Conservation (phyloP, 2,888 invertebrate species). For the Petrophora chlorosata region DNA sequence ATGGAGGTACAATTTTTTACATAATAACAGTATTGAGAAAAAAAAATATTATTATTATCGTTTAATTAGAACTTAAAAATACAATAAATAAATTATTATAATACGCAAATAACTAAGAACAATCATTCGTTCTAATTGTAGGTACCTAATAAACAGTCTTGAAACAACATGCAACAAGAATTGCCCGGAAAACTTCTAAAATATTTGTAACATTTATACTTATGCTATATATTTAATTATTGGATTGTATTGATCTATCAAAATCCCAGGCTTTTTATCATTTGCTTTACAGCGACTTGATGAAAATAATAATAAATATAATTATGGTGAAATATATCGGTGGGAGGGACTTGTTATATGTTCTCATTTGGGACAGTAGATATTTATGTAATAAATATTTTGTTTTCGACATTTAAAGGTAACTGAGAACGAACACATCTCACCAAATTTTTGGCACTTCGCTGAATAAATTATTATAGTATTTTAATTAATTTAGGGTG, state of each 20-base stretch:
- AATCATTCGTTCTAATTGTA: constrained; percentile 10
- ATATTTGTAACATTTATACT: too few relatives aligned
- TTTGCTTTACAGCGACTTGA: too few relatives aligned
- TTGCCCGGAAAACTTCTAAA: neutral
- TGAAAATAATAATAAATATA: neutral
- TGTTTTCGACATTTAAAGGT: constrained; percentile 7
- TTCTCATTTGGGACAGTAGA: constrained; percentile 16
- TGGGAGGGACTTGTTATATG: constrained; percentile 17
- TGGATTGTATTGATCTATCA: too few relatives aligned
- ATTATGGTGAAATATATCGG: constrained; percentile 13
- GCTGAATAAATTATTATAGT: constrained; percentile 38
- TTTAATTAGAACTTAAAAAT: constrained; percentile 32
- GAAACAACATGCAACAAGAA: constrained; percentile 12
- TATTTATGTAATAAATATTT: constrained; percentile 8
- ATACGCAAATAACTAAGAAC: constrained; percentile 5
- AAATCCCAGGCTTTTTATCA: too few relatives aligned
- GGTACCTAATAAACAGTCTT: constrained; percentile 22
- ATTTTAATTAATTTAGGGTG: neutral
- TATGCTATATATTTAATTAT: too few relatives aligned
- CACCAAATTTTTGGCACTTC: constrained; percentile 58
- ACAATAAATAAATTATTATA: constrained; percentile 39
- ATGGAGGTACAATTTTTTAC: too few relatives aligned
- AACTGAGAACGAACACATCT: constrained; percentile 32
- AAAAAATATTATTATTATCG: too few relatives aligned
- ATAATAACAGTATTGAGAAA: too few relatives aligned